Evolutionary conservation across 2,113 vertebrate genomes (phyloP).

Genomic region (Gnathonemus echidnorhynchus): DNA sequence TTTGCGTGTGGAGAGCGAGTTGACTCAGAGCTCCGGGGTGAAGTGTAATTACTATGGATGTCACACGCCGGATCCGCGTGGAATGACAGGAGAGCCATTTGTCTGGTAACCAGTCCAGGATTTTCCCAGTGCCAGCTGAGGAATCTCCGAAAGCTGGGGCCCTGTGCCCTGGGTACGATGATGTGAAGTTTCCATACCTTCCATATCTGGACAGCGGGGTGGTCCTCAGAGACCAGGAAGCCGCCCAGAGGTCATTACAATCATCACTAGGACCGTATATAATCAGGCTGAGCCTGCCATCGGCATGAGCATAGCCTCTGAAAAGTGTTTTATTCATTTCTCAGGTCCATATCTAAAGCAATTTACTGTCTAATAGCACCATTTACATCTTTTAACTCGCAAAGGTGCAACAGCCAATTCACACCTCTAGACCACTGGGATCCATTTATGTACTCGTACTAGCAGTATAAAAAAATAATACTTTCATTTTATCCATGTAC

Average conservation of each 20-base stretch:
- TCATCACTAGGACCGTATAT: background rate
- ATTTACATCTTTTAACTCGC: background rate
- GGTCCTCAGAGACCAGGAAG: background rate
- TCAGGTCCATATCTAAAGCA: background rate
- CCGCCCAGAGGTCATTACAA: background rate
- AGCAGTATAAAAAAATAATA: background rate
- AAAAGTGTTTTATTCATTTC: background rate
- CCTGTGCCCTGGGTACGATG: background rate
- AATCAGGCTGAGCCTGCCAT: background rate
- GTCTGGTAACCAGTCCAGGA: background rate
- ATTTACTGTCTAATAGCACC: background rate
- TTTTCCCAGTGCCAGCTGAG: background rate
- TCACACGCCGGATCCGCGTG: background rate
- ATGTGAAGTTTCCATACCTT: background rate
- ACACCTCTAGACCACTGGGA: background rate
- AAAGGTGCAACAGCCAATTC: background rate
- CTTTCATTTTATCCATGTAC: background rate
- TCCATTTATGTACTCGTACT: background rate
- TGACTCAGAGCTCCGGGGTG: constrained; percentile 48
- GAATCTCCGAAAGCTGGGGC: background rate
- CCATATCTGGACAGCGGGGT: background rate
- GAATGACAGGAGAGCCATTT: background rate
- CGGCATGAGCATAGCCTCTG: background rate
- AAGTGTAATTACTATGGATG: constrained; percentile 48
- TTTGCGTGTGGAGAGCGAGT: constrained; percentile 42